Conservation (phyloP, 2,888 invertebrate species). For the Palloptera scutellata region DNA sequence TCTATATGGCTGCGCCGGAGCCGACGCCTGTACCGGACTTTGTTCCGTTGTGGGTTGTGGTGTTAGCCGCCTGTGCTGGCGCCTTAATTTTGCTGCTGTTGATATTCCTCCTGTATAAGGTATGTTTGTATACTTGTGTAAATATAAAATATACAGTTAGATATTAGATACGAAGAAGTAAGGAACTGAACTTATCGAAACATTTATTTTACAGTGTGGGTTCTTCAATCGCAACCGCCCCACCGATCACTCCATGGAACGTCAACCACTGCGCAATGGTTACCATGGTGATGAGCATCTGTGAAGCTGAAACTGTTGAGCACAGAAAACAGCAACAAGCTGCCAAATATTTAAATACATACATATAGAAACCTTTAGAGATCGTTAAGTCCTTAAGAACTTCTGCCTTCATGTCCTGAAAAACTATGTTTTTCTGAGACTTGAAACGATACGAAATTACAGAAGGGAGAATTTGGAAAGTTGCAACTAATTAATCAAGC, state of each 20-base stretch:
- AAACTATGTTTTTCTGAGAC: no score
- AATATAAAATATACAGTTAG: background rate
- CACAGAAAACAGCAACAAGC: background rate
- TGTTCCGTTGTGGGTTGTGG: slow-evolving; percentile 86
- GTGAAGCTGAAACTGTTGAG: slow-evolving; percentile 62
- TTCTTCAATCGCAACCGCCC: slow-evolving; percentile 94
- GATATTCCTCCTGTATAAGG: slow-evolving; percentile 83
- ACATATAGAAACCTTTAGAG: no score
- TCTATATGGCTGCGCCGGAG: slow-evolving; percentile 75
- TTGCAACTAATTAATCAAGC: no score
- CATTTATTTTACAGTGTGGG: slow-evolving; percentile 74
- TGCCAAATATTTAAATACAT: background rate
- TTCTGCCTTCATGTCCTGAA: no score
- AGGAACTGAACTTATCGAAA: background rate
- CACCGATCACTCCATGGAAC: slow-evolving; percentile 77
- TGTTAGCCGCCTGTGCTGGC: slow-evolving; percentile 84
- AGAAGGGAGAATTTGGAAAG: no score
- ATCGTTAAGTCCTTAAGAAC: no score
- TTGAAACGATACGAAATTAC: no score
- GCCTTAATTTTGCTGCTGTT: slow-evolving; percentile 80
- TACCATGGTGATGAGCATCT: slow-evolving; percentile 80
- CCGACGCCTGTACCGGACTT: slow-evolving; percentile 71
- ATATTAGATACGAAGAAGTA: slow-evolving; percentile 1
- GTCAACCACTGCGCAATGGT: slow-evolving; percentile 82
- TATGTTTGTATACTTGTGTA: slow-evolving; percentile 60